Percentiles rank a stretch among this genome's conserved stretches.
Conservation (phyloP, 2,797 vertebrate genomes). For the Enteromius radiatus region DNA sequence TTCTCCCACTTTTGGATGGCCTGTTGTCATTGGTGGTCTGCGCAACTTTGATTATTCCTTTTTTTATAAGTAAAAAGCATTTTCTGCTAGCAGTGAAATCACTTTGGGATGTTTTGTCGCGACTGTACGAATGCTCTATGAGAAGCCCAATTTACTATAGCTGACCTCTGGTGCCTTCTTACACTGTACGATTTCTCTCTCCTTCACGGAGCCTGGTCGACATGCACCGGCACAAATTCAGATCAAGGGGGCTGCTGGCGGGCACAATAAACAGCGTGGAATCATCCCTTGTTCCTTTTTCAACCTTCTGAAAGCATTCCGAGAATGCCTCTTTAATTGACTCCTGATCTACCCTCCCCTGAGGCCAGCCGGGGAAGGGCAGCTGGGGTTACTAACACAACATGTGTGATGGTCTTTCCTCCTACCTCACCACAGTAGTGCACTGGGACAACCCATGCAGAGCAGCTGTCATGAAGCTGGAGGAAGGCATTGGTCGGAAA, state of each 20-base stretch:
- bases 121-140: background rate
- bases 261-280: slow-evolving; percentile 67
- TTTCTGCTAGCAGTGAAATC: background rate
- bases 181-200: slow-evolving; percentile 62
- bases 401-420: slow-evolving; percentile 61
- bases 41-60: background rate
- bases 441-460: slow-evolving; percentile 2
- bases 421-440: slow-evolving; percentile 17
- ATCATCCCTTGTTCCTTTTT: slow-evolving; percentile 72
- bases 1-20: no score
- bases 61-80: background rate
- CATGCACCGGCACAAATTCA: slow-evolving; percentile 74
- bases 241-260: slow-evolving; percentile 75
- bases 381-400: slow-evolving; percentile 77
- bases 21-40: no score
- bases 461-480: slow-evolving; percentile 35
- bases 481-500: slow-evolving; percentile 14
- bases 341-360: slow-evolving; percentile 74
- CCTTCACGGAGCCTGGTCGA: slow-evolving; percentile 74
- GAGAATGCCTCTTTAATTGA: slow-evolving; percentile 80
- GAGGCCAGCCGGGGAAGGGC: slow-evolving; percentile 55
- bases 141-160: slow-evolving; percentile 43
- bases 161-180: slow-evolving; percentile 14
- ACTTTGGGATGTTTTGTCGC: background rate
- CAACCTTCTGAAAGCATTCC: slow-evolving; percentile 78